Percentiles rank a stretch among this genome's conserved stretches.
These are phyloP conservation scores for Sialis lutaria DNA, from an alignment of 2,888 invertebrate genomes.

Conservation along the genomic window DNA sequence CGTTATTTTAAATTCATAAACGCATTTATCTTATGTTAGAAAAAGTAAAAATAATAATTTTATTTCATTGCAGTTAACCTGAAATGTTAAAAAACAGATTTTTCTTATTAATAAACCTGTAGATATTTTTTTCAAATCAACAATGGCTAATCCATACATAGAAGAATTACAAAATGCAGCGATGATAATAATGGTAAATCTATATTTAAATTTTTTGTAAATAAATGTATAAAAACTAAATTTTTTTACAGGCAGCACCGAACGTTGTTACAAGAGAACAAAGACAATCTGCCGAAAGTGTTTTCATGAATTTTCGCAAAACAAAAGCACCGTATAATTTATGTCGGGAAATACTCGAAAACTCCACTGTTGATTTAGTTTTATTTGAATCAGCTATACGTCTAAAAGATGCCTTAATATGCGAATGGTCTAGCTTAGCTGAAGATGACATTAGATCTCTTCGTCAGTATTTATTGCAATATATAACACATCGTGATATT, in stretches of 20 bases:
- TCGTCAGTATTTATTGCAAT: constrained; percentile 62
- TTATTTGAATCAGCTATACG: constrained; percentile 75
- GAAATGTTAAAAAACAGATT: no score
- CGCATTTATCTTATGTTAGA: no score
- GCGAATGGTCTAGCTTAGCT: constrained; percentile 66
- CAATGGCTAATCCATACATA: no score
- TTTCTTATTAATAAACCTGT: no score
- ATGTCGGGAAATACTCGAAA: constrained; percentile 63
- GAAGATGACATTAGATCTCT: constrained; percentile 50
- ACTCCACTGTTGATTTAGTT: constrained; percentile 57
- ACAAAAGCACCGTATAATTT: constrained; percentile 65
- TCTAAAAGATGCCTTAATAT: constrained; percentile 61
- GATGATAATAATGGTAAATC: no score
- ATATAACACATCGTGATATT: constrained; percentile 48
- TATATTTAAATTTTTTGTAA: constrained; percentile 5
- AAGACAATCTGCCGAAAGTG: constrained; percentile 61
- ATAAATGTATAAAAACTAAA: constrained; percentile 6
- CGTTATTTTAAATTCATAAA: no score
- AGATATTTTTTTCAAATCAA: no score
- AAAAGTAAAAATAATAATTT: no score
- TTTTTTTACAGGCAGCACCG: constrained; percentile 51
- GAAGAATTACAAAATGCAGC: no score
- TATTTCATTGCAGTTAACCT: no score
- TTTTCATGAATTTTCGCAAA: constrained; percentile 67
- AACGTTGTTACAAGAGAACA: constrained; percentile 59